phyloP scores from a whole-genome alignment of 2,113 vertebrate species.

The Malaclemys terrapin region DNA sequence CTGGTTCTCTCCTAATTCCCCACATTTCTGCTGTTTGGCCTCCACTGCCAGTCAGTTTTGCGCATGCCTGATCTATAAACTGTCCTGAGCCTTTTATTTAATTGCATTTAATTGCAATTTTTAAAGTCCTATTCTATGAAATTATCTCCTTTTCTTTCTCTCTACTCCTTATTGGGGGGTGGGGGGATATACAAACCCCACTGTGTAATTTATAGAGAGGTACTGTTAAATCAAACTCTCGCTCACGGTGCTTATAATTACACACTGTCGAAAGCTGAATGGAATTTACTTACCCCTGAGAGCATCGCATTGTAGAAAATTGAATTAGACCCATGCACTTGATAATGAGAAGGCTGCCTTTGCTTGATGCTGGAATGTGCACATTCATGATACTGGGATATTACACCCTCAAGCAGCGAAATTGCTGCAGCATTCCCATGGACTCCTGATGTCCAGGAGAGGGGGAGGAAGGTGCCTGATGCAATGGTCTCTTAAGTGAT shows the following conservation, averaged over 20 bases:
- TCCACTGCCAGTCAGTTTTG: not conserved
- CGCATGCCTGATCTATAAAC: not conserved
- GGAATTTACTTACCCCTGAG: conserved; percentile 30
- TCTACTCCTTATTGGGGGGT: not conserved
- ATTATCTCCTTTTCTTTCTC: not conserved
- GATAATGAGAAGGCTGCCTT: conserved; percentile 1
- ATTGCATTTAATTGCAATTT: not conserved
- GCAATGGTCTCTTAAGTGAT: not conserved
- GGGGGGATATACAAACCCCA: not conserved
- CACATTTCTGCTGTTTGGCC: not conserved
- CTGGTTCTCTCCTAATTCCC: not conserved
- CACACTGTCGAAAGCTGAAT: conserved; percentile 46
- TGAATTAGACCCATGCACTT: conserved; percentile 11
- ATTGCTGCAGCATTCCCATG: not conserved
- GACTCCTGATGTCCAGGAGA: not conserved
- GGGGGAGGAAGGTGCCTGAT: not conserved
- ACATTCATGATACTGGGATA: not conserved
- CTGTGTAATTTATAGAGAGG: conserved; percentile 32
- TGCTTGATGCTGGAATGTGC: not conserved
- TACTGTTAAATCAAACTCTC: conserved; percentile 24
- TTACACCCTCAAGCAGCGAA: not conserved
- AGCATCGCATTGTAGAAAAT: conserved; percentile 35
- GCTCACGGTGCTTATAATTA: conserved; percentile 47
- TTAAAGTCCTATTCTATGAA: not conserved
- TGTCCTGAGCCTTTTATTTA: not conserved